Evolutionary conservation across 23 tunicate species (phyloP).

Genomic region (Trididemnum clinides): DNA sequence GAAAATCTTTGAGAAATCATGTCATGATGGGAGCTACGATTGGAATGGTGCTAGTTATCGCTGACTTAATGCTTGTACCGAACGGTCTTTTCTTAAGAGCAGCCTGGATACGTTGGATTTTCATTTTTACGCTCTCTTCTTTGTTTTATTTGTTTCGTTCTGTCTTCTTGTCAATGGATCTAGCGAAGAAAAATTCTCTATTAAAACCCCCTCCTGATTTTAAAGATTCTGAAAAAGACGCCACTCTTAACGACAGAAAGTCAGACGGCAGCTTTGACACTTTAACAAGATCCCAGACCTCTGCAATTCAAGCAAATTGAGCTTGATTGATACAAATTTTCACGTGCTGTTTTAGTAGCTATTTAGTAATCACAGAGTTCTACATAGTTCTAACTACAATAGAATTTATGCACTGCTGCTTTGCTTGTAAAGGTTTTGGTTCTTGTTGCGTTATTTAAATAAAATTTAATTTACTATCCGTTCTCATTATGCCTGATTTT

Average conservation of each 20-base stretch:
- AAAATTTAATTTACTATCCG: no score
- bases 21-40: constrained; percentile 5
- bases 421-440: no score
- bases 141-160: background rate
- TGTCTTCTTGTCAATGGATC: background rate
- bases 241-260: background rate
- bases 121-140: background rate
- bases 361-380: no score
- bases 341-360: no score
- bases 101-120: background rate
- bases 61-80: constrained; percentile 18
- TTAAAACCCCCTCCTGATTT: constrained; percentile 12
- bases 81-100: background rate
- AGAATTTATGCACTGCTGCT: no score
- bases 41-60: constrained; percentile 15
- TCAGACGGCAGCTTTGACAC: background rate
- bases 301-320: no score
- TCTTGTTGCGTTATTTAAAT: no score
- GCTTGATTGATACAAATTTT: no score
- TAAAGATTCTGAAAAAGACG: background rate
- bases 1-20: background rate
- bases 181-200: constrained; percentile 2
- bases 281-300: no score
- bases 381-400: no score
- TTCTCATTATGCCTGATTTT: no score